Percentiles rank a stretch among this genome's conserved stretches.
phyloP scores from a whole-genome alignment of 35 echinoderm and acorn worm species.

The Nesometra sesokonis region DNA sequence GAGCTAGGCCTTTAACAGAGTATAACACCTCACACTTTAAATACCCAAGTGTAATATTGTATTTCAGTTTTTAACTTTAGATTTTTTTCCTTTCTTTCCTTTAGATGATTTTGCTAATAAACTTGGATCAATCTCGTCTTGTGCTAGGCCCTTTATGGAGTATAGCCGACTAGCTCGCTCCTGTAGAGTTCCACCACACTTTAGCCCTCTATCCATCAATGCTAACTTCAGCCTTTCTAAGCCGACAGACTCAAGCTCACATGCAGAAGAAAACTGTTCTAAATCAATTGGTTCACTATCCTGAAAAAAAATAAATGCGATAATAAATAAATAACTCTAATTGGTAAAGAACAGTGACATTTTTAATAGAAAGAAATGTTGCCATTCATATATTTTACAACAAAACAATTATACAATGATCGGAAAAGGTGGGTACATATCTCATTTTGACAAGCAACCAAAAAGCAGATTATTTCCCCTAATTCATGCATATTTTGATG shows the following conservation, averaged over 20 bases:
- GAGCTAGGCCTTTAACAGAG: constrained; percentile 57
- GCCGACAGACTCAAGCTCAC: constrained; percentile 61
- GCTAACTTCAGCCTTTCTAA: constrained; percentile 65
- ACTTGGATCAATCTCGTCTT: constrained; percentile 64
- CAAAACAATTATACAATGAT: too few species aligned
- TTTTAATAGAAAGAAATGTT: too few species aligned
- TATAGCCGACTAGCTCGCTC: constrained; percentile 69
- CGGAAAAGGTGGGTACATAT: too few species aligned
- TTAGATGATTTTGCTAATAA: constrained; percentile 69
- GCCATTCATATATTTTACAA: too few species aligned
- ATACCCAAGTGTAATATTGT: too few species aligned
- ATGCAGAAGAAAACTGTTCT: constrained; percentile 25
- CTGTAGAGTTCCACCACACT: constrained; percentile 94
- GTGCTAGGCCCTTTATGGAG: constrained; percentile 55
- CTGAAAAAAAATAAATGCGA: constrained; percentile 15
- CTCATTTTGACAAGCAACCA: too few species aligned
- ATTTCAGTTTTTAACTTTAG: background rate
- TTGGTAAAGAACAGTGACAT: too few species aligned
- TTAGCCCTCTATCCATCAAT: constrained; percentile 73
- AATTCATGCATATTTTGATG: too few species aligned
- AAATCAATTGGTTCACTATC: constrained; percentile 39
- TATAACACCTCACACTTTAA: too few species aligned
- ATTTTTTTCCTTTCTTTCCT: constrained; percentile 36
- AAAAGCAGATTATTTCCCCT: too few species aligned
- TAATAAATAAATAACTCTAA: background rate